Conservation (phyloP, 2,797 vertebrate genomes). For the Limnodromus scolopaceus region DNA sequence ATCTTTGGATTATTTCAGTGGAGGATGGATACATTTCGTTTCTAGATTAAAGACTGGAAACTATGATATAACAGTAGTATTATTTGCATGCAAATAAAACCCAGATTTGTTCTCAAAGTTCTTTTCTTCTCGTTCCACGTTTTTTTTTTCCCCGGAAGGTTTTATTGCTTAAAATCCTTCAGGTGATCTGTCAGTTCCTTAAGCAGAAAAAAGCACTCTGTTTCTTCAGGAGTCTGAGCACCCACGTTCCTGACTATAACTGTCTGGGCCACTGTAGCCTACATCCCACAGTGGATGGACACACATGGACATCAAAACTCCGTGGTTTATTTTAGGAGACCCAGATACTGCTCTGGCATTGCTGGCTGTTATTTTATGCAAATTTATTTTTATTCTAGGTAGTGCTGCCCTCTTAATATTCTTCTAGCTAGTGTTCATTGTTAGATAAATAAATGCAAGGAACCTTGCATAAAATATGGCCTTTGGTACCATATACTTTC, state of each 20-base stretch:
- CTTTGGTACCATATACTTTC: neutral
- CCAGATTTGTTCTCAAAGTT: neutral
- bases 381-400: neutral
- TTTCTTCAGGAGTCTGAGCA: neutral
- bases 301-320: neutral
- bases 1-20: neutral
- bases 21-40: neutral
- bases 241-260: neutral
- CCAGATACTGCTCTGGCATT: neutral
- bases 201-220: neutral
- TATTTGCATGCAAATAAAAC: neutral
- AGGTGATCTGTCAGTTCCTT: neutral
- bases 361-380: neutral
- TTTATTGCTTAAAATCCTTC: neutral
- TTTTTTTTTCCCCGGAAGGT: accelerated
- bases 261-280: neutral
- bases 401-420: neutral
- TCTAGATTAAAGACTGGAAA: neutral
- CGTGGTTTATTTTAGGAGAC: neutral
- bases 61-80: neutral
- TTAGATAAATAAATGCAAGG: neutral
- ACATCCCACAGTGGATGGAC: neutral
- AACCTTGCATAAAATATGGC: neutral
- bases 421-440: neutral
- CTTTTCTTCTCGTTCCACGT: neutral